These are phyloP conservation scores for Sinocyclocheilus rhinocerous DNA, from an alignment of 2,113 vertebrate species.

Conservation along the genomic window DNA sequence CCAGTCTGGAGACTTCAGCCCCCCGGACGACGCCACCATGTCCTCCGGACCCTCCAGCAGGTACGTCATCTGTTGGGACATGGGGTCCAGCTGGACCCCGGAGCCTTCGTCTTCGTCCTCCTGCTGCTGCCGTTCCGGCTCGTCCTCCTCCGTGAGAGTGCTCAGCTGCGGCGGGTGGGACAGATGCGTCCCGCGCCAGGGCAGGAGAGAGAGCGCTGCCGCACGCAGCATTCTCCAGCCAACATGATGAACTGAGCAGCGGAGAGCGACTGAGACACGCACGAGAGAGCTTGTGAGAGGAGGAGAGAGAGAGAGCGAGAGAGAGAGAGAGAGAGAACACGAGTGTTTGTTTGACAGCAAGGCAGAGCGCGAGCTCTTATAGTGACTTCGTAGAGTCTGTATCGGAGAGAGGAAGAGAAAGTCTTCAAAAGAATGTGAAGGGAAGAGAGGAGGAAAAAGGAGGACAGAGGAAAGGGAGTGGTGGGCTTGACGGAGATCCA, in stretches of 20 bases:
- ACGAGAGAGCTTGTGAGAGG: constrained; percentile 45
- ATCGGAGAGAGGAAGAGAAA: constrained; percentile 19
- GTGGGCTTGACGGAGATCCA: constrained; percentile 11
- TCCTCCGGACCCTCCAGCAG: constrained; percentile 74
- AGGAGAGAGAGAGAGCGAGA: constrained; percentile 5
- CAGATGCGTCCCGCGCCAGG: constrained; percentile 47
- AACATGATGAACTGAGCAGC: constrained; percentile 67
- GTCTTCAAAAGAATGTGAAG: constrained; percentile 22
- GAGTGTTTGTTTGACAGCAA: neutral
- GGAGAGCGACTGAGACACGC: constrained; percentile 46
- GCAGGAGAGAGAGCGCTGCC: constrained; percentile 57
- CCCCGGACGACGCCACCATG: constrained; percentile 67
- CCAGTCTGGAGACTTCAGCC: constrained; percentile 89
- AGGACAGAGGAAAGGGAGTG: constrained; percentile 30
- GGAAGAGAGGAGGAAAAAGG: neutral
- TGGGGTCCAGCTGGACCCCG: constrained; percentile 41
- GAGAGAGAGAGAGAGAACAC: neutral
- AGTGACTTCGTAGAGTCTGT: constrained; percentile 1
- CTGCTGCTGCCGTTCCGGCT: constrained; percentile 42
- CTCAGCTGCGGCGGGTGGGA: constrained; percentile 54
- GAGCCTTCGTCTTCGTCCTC: constrained; percentile 43
- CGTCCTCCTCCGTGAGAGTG: constrained; percentile 50
- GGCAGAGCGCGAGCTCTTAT: neutral
- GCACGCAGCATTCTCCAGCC: constrained; percentile 65
- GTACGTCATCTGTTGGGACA: constrained; percentile 70